These are phyloP conservation scores for Caenorhabditis sinica DNA, from an alignment of 2,888 invertebrate species.

Conservation along the genomic window DNA sequence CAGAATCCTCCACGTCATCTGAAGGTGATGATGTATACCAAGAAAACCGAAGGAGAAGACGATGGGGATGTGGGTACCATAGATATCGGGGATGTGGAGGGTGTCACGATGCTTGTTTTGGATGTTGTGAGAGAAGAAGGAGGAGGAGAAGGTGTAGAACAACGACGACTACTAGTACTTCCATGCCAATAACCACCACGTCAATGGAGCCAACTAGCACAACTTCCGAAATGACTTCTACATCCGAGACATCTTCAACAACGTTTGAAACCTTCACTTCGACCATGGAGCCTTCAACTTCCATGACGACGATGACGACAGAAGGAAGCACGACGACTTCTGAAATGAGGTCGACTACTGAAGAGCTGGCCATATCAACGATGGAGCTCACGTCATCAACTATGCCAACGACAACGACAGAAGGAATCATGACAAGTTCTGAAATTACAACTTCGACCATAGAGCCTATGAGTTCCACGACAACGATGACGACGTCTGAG, in stretches of 20 bases:
- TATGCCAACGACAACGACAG: neutral
- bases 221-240: neutral
- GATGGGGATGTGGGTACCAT: neutral
- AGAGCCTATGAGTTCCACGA: no score
- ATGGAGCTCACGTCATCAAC: neutral
- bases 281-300: neutral
- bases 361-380: neutral
- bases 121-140: neutral
- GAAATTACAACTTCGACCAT: no score
- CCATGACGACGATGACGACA: neutral
- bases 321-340: conserved; percentile 16
- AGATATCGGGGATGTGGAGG: neutral
- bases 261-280: neutral
- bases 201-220: neutral
- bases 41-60: neutral
- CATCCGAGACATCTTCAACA: conserved; percentile 4
- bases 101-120: neutral
- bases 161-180: conserved; percentile 7
- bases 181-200: neutral
- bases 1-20: neutral
- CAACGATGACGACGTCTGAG: no score
- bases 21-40: neutral
- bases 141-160: conserved; percentile 4
- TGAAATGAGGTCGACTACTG: conserved; percentile 9
- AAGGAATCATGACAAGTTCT: no score